Evolutionary conservation across 2,113 vertebrate genomes (phyloP), one percentile per base, ranked within the genome.

Genomic region (Saccopteryx bilineata): DNA sequence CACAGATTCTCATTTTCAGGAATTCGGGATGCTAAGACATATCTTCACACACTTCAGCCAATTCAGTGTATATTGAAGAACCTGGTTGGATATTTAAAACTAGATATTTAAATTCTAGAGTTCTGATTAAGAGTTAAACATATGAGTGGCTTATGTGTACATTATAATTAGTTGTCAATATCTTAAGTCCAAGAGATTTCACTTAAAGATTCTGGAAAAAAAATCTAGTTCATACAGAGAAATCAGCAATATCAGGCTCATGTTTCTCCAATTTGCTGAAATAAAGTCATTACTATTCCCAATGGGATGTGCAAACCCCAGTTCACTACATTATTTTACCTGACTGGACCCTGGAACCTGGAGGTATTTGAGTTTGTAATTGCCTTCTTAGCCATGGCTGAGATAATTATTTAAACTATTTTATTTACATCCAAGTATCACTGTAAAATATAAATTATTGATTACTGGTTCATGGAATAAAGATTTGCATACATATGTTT

Each of bases 331-430:
- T 58, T n/a, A 33, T n/a, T 91, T 23, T n/a, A 52, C 11, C 26
- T 72, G 50, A 23, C 24, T 50, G 8, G 58, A 46, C 3, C 5
- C n/a, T 56, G 24, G 28, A 39, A n/a, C 18, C 28, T 54, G 31
- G 52, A 80, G 66, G 19, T 23, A 54, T 66, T 48, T 76, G 31
- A 28, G 28, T 60, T 17, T 86, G 26, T 54, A 75, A 89, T 65
- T 74, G 17, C 26, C 60, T 8, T 61, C 7, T 63, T 52, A 54
- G 18, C 12, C 23, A 2, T 88, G 39, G 31, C 2, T 87, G 19
- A 91, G 46, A 33, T 87, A 78, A 91, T 88, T 79, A 78, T 81
- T 71, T 56, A 69, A 13, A 31, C 31, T 71, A 19, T 79, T 54
- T 95, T 71, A 90, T 56, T 87, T 91, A 90, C 0, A 83, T 50